Evolutionary conservation across 2,797 vertebrate genomes (phyloP), one percentile per base, ranked within the genome.

Genomic region (Anisognathus igniventris): DNA sequence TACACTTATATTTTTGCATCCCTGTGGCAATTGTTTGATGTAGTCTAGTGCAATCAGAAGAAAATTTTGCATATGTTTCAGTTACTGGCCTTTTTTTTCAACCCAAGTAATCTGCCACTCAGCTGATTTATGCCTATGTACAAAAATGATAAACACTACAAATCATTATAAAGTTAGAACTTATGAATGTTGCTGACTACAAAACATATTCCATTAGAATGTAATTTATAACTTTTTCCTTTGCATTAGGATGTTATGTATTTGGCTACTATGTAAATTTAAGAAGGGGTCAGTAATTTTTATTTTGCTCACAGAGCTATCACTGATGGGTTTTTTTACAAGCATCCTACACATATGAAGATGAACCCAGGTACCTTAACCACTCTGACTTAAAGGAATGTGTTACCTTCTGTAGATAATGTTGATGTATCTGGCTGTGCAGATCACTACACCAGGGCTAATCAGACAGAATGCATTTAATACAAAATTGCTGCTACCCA

Each of bases 111-210:
- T 97, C 95, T 97, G 96, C 97, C 90, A 96, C 73, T 86, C 33
- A 28, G 60, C 70, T 74, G 95, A 95, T 97, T 98, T 97, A 97
- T 96, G 94, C 96, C 97, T 96, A 60, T 92, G 89, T 86, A 91
- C 60, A 77, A 90, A 92, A 73, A 94, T 71, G 91, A 85, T 97
- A 97, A 98, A 96, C 95, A 96, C 47, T 81, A n/a, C 19, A 71
- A 65, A 57, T 48, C 28, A 28, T 70, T 81, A 16, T 12, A 23
- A 39, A 80, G 25, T 58, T 87, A 37, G 17, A 42, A 48, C 2
- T 80, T 42, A 17, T 5, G 33, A 65, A 15, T 8, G 0, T 39
- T 75, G 39, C 31, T 83, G 51, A 62, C 61, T 58, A 16, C 28
- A 71, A 42, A 73, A 51, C 0, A 0, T 70, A 35, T 30, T 70